These are phyloP conservation scores for Eumeta japonica DNA, from an alignment of 1,140 invertebrate species.

Conservation along the genomic window DNA sequence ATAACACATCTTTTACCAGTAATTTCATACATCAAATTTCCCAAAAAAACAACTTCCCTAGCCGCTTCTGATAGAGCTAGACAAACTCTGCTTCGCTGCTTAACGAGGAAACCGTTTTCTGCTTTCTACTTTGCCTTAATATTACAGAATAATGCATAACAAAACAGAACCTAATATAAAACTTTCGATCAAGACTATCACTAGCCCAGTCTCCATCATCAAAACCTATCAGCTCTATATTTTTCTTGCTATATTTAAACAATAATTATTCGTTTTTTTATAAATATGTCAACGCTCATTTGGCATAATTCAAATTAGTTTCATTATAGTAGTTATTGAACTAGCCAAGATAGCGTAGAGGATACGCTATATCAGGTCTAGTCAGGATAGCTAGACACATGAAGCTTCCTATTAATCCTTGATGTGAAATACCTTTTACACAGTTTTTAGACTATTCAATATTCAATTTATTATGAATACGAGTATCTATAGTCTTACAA, in stretches of 20 bases:
- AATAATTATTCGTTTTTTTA: background rate
- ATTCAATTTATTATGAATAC: slow-evolving; percentile 2
- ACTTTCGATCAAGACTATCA: background rate
- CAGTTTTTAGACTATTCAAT: background rate
- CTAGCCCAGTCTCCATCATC: background rate
- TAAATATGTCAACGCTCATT: background rate
- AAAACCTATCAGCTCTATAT: background rate
- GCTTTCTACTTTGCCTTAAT: background rate
- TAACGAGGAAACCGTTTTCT: no score
- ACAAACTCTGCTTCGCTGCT: no score
- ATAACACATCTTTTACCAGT: no score
- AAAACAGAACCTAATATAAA: slow-evolving; percentile 1
- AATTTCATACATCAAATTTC: no score
- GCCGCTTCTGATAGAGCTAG: no score
- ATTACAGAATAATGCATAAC: background rate
- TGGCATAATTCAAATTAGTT: background rate
- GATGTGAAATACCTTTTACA: background rate
- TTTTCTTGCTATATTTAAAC: background rate
- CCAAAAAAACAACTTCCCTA: no score
- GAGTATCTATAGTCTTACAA: slow-evolving; percentile 2
- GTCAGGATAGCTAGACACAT: background rate
- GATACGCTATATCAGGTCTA: background rate
- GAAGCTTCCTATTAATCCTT: background rate
- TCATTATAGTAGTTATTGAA: slow-evolving; percentile 1
- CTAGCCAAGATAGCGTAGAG: background rate